Base-by-base conservation (phyloP, 1,140 invertebrate species). In the Drosophila teissieri region DNA sequence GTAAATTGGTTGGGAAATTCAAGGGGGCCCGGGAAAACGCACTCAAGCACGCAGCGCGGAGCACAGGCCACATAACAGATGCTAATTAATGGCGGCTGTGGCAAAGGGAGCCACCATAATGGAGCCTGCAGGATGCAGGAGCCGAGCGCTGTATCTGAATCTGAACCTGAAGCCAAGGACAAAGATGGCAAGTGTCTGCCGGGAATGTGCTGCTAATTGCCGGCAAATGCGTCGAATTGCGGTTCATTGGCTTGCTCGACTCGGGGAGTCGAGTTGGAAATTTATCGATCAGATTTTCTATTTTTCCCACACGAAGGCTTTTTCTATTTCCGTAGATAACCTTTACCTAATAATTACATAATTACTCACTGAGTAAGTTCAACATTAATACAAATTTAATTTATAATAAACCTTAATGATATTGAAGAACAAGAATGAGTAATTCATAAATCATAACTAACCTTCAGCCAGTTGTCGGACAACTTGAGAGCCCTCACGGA, bases 401-500 rank as follows among this genome's bases (percentile, higher is more conserved):
- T 36, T 2, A 11, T 8, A 36, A 36, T 8, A 19, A 19, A 19
- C 19, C 19, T 19, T 19, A 36, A 36, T 36, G 7, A 36, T 10
- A 2, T 36, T 36, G 11, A 36, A 45, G 1, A 45, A 12, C 17
- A 12, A 3, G 22, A 24, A 24, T 24, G 22, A 24, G 22, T 24
- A 24, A 24, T 24, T 24, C 19, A 19, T 19, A 24, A 44, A 19
- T 10, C 0, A 10, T 44, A 14, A 52, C 83, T 91, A 45, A 92
- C 91, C 91, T 77, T 80, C 0, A 92, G 65, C 91, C 91, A 93
- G 80, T 98, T 98, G 14, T 96, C 95, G 1, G 95, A 94, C 0
- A 98, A 92, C 31, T 95, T 94, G 19, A 98, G 93, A 63, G 96
- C 96, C 22, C 96, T 93, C 15, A 98, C 95, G 1, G 96, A 97